Base-by-base conservation (phyloP, 2,888 invertebrate genomes). In the Plemyria rubiginata region DNA sequence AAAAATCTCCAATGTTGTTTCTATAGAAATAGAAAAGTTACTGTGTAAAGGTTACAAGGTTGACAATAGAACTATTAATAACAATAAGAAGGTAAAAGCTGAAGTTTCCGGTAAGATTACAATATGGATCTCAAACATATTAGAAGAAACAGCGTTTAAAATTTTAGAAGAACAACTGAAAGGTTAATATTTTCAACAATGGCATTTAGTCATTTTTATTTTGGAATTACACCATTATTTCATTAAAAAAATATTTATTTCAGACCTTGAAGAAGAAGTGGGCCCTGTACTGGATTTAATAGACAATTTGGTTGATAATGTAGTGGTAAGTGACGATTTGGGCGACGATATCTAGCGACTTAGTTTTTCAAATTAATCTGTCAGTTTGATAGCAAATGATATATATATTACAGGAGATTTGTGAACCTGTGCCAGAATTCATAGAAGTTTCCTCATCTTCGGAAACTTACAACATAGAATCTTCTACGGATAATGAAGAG, bases 241-340 rank as follows among this genome's bases (percentile, higher is more conserved):
- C 1, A 32, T 32, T 32, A 32, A 6, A 32, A 32, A 38, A 0
- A 38, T 11, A 46, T 22, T 22, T 3, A 36, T 78, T 79, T 66
- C 76, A 92, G 92, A 92, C 53, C 73, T 92, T 46, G 88, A 91
- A 69, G 86, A 88, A 66, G 75, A 85, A 76, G 87, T 85, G 71
- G 90, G 90, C 0, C 87, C 86, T 0, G 83, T 84, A 6, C 79
- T 89, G 68, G 87, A 89, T 76, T 71, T 87, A 55, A 66, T 92
- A 52, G 90, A 92, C 61, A 77, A 82, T 12, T 60, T 92, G 52
- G 32, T 91, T 15, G 75, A 86, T 36, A 76, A 72, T 53, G 82
- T 86, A 51, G 40, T 81, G 79, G 91, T 92, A 77, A 83, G 60
- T 40, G 11, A 13, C 28, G 7, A 15, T 29, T 51, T 43, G 36